Conservation (phyloP, 1,140 invertebrate genomes). For the Pseudomyrmex flavicornis region DNA sequence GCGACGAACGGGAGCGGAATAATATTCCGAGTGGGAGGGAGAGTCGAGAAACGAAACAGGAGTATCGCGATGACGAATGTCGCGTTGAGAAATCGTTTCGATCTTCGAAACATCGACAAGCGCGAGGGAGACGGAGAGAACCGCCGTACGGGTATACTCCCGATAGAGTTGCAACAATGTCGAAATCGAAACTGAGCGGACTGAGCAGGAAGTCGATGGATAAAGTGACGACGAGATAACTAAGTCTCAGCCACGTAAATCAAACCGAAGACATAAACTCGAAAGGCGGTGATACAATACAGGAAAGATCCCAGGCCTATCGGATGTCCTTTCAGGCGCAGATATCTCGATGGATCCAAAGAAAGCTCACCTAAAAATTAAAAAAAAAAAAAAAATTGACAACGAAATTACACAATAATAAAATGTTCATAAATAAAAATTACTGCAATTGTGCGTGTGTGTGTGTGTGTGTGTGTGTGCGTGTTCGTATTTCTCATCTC, state of each 20-base stretch:
- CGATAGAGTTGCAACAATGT: background rate
- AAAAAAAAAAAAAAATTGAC: no score
- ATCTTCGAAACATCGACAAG: background rate
- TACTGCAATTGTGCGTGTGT: background rate
- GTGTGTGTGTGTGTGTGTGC: no score
- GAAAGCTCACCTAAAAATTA: background rate
- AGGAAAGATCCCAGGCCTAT: slow-evolving; percentile 3
- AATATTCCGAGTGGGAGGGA: slow-evolving; percentile 65
- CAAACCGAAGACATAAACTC: slow-evolving; percentile 2
- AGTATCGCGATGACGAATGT: slow-evolving; percentile 51
- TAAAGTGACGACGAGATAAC: background rate
- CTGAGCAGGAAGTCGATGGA: slow-evolving; percentile 2
- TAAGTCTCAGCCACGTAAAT: background rate
- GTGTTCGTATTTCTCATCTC: background rate
- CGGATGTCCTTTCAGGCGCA: background rate
- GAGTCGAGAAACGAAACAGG: slow-evolving; percentile 69
- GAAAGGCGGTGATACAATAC: slow-evolving; percentile 6
- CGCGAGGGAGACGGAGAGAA: slow-evolving; percentile 1
- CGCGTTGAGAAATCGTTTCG: background rate
- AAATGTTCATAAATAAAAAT: background rate
- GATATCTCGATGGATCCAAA: background rate
- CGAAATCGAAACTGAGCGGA: slow-evolving; percentile 35
- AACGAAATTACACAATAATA: no score
- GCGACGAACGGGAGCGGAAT: slow-evolving; percentile 77
- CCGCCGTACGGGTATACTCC: no score